Evolutionary conservation across 2,113 vertebrate genomes (phyloP).

Genomic region (Mustela nigripes): DNA sequence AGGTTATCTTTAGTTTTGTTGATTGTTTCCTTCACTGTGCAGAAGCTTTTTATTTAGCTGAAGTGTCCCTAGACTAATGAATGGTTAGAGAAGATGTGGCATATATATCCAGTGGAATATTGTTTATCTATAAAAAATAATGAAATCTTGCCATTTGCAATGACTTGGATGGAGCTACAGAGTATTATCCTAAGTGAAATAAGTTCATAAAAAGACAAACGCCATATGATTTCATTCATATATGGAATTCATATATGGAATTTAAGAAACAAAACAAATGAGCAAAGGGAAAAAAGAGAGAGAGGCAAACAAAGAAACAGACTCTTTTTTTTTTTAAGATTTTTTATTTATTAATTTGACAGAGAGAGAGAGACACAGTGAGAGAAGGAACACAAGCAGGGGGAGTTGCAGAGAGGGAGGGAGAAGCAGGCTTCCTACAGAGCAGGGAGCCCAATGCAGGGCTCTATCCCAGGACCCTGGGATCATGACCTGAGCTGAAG

Average conservation of each 20-base stretch:
- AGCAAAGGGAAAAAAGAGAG: not conserved
- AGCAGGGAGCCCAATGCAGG: too few relatives aligned
- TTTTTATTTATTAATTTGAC: too few relatives aligned
- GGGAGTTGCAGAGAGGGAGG: too few relatives aligned
- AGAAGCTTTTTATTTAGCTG: not conserved
- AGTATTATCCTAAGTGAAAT: not conserved
- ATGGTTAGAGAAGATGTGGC: not conserved
- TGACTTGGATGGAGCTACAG: not conserved
- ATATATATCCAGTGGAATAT: not conserved
- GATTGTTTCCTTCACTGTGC: not conserved
- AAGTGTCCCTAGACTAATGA: not conserved
- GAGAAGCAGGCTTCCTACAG: too few relatives aligned
- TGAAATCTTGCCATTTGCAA: not conserved
- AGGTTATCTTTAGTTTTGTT: not conserved
- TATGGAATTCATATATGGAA: not conserved
- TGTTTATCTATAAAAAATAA: not conserved
- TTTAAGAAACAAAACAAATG: not conserved
- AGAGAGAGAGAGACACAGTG: too few relatives aligned
- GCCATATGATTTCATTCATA: not conserved
- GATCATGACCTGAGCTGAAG: too few relatives aligned
- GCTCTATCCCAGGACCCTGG: too few relatives aligned
- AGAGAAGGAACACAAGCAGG: too few relatives aligned
- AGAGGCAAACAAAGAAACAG: not conserved
- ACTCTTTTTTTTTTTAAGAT: not conserved
- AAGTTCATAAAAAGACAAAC: not conserved